Conservation (phyloP, 2,888 invertebrate species). For the Empis livida region DNA sequence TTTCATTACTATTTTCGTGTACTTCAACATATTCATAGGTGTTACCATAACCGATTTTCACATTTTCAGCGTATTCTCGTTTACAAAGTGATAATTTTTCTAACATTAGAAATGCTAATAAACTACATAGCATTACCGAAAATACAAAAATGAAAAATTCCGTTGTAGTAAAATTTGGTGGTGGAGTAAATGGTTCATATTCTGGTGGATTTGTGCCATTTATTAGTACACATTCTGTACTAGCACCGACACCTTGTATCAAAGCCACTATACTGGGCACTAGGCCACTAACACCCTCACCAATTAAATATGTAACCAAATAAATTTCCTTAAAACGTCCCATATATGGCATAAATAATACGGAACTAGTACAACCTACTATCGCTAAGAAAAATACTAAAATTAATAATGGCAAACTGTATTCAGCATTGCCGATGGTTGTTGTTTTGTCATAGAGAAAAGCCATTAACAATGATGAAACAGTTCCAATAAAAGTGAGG, state of each 20-base stretch:
- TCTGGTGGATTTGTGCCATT: constrained; percentile 21
- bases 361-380: constrained; percentile 59
- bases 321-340: constrained; percentile 50
- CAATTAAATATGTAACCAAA: constrained; percentile 59
- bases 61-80: constrained; percentile 9
- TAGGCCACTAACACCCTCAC: constrained; percentile 61
- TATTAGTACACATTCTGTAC: constrained; percentile 34
- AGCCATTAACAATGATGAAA: constrained; percentile 39
- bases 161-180: constrained; percentile 43
- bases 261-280: constrained; percentile 57
- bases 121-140: constrained; percentile 43
- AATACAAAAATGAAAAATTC: constrained; percentile 48
- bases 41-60: constrained; percentile 5
- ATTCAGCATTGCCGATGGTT: constrained; percentile 33
- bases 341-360: constrained; percentile 66
- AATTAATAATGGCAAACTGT: constrained; percentile 41
- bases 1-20: too few relatives aligned
- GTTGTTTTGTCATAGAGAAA: constrained; percentile 41
- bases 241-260: constrained; percentile 56
- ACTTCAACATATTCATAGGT: constrained; percentile 1
- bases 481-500: constrained; percentile 37
- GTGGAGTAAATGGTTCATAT: constrained; percentile 5
- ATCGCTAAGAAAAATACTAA: constrained; percentile 48
- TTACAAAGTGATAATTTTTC: constrained; percentile 19
- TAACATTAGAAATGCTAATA: constrained; percentile 43